Evolutionary conservation across 2,888 invertebrate genomes (phyloP), one percentile per base, ranked within the genome.

Genomic region (Odiellus spinosus): DNA sequence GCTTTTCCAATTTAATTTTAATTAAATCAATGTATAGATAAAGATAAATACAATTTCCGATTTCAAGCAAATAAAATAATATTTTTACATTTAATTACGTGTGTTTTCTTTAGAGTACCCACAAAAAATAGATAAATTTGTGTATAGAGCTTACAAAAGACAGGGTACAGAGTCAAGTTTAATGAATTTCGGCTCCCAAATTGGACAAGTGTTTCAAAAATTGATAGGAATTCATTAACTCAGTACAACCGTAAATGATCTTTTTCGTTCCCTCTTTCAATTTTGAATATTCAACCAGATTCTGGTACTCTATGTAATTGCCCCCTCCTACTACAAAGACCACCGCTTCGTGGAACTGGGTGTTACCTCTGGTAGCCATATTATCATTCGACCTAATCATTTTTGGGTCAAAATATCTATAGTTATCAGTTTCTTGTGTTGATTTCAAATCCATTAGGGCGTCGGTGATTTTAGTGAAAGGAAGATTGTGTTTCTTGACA

Each of bases 231-330:
- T 88, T 96, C 55, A 83, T 82, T 52, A 98, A 72, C 39, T 95
- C 88, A 21, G 95, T 88, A 50, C 90, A 82, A 35, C 98, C 98
- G 64, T 98, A 98, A 46, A 88, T 82, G 51, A 98, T 82, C 63
- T 83, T 77, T 64, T 83, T 82, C 11, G 58, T 52, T 11, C 26
- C 26, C 8, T 26, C 26, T 26, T 26, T 26, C 26, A 26, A 26
- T 26, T 85, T 91, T 33, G 84, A 82, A 63, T 91, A 91, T 64
- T 96, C 96, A 45, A 85, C 77, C 50, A 99, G 75, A 73, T 99
- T 98, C 67, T 96, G 96, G 67, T 98, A 98, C 68, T 99, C 98
- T 62, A 96, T 95, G 64, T 98, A 99, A 73, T 95, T 96, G 42
- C 98, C 88, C 50, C 88, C 88, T 39, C 90, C 88, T 39, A 90